Evolutionary conservation across 2,888 invertebrate species (phyloP), one percentile per base, ranked within the genome.

Genomic region (Resseliella maxima): DNA sequence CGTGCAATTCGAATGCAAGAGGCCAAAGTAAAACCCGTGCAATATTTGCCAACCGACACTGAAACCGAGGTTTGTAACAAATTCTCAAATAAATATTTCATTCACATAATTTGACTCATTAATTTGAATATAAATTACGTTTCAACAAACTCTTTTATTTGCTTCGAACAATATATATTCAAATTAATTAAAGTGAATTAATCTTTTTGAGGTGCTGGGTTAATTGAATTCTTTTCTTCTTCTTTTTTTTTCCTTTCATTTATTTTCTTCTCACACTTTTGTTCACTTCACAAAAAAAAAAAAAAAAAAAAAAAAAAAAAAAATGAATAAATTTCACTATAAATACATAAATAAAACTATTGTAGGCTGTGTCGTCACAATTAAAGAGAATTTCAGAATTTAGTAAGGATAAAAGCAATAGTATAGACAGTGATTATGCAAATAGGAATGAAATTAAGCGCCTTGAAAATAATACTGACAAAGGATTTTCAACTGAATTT

Each of bases 1-100:
- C 92, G 94, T 38, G 94, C 94, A 89, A 90, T 94, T 88, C 92
- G 95, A 50, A 93, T 94, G 88, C 93, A 94, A 89, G 95, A 95
- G 91, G 94, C 94, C 45, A 93, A 93, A 89, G 91, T 94, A 86
- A 93, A 94, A 86, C 93, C 94, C 85, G 92, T 92, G n/a, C 91
- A 92, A 81, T 92, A 92, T 88, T 92, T 93, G 87, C 94, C 94
- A 88, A 93, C 94, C 87, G 94, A 94, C 89, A 93, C 91, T 24
- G 94, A 95, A 91, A 95, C 95, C 88, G 95, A 95, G 94, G 95
- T 95, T 92, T 93, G 91, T 83, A 38, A 5, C 38, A 6, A 1
- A 59, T 3, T 50, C 50, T 50, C 50, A 50, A 18, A 50, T 50
- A 50, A 8, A 18, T 18, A 50, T 15, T 15, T 50, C 18, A 50